A percentile compares a stretch with the other conserved stretches of the same genome.
These are phyloP conservation scores for Tortricodes alternella DNA, from an alignment of 2,888 invertebrate genomes.

Conservation along the genomic window DNA sequence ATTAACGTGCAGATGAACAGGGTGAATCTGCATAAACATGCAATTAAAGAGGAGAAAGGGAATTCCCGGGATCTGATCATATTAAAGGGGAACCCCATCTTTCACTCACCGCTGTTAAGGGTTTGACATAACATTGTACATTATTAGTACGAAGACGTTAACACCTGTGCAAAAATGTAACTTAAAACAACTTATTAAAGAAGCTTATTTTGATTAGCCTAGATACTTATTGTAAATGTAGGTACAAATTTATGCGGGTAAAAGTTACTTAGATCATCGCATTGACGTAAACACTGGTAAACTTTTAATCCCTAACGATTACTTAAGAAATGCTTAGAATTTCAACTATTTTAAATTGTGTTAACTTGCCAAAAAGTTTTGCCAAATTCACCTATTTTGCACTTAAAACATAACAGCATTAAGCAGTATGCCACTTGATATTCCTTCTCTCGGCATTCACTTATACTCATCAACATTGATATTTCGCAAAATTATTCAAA, in stretches of 20 bases:
- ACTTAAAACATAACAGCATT: not conserved
- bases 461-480: not conserved
- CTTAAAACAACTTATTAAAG: too few relatives aligned
- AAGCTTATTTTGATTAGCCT: too few relatives aligned
- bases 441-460: not conserved
- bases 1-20: too few relatives aligned
- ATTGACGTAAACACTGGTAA: too few relatives aligned
- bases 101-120: not conserved
- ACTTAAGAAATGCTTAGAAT: too few relatives aligned
- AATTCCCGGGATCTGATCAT: slow-evolving; percentile 48
- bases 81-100: slow-evolving; percentile 44
- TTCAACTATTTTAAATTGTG: not conserved
- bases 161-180: too few relatives aligned
- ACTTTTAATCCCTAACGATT: too few relatives aligned
- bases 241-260: too few relatives aligned
- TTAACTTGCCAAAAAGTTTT: not conserved
- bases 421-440: not conserved
- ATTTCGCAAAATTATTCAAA: slow-evolving; percentile 14
- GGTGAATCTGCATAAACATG: slow-evolving; percentile 61
- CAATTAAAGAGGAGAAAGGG: slow-evolving; percentile 56
- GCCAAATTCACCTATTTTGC: not conserved
- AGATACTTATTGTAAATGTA: too few relatives aligned
- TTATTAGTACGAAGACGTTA: too few relatives aligned
- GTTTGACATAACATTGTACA: too few relatives aligned
- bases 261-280: too few relatives aligned